phyloP scores from a whole-genome alignment of 1,140 invertebrate species.

The Aricia agestis region DNA sequence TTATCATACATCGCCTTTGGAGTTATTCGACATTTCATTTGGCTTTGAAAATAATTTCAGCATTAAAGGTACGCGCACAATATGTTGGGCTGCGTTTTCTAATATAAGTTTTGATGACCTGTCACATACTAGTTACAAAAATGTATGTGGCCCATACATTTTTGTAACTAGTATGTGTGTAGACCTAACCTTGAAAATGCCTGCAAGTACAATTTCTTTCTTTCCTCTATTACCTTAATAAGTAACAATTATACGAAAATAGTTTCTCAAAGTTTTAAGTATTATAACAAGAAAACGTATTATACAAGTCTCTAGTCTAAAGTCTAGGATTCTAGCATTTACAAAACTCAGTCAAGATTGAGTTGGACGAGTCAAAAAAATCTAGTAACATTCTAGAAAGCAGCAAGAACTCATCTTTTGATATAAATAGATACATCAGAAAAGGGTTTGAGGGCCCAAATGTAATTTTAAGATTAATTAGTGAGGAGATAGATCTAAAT shows the following conservation, averaged over 20 bases:
- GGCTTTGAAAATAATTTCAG: no score
- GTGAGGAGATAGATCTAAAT: no score
- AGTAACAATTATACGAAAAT: background rate
- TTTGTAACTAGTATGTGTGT: no score
- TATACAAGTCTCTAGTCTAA: background rate
- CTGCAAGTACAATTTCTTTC: background rate
- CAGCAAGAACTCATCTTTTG: background rate
- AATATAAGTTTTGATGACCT: no score
- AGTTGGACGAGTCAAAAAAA: background rate
- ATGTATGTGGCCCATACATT: no score
- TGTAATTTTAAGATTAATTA: no score
- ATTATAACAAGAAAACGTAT: background rate
- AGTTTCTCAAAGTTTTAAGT: background rate
- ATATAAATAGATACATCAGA: background rate
- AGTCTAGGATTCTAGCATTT: background rate
- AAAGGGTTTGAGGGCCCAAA: no score
- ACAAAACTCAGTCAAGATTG: background rate
- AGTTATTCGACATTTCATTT: no score
- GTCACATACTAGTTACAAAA: no score
- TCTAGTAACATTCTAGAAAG: background rate
- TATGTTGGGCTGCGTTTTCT: no score
- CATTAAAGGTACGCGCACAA: no score
- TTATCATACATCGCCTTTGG: no score
- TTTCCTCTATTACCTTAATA: background rate
- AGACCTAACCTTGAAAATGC: background rate